A percentile compares a stretch with the other conserved stretches of the same genome.
These are phyloP conservation scores for Drosophila demipolita DNA, from an alignment of 2,888 invertebrate genomes.

Conservation along the genomic window DNA sequence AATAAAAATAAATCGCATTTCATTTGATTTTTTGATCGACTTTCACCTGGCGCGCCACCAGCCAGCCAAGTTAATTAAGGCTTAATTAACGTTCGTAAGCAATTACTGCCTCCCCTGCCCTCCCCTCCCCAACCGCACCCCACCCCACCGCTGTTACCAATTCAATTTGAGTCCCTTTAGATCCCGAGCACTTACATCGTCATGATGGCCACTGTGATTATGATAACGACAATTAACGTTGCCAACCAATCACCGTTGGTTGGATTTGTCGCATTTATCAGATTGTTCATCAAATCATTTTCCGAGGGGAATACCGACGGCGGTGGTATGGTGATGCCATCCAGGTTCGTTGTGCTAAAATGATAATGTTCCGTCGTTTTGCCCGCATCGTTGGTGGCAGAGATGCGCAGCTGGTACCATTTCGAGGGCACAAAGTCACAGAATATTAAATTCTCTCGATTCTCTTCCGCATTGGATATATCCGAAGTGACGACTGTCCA, in stretches of 20 bases:
- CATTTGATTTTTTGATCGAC: slow-evolving; percentile 28
- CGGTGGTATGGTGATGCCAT: slow-evolving; percentile 85
- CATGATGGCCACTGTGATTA: slow-evolving; percentile 83
- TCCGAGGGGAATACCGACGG: slow-evolving; percentile 83
- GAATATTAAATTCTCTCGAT: slow-evolving; percentile 85
- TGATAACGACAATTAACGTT: slow-evolving; percentile 83
- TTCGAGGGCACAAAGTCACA: slow-evolving; percentile 87
- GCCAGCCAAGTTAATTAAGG: slow-evolving; percentile 55
- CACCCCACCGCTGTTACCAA: slow-evolving; percentile 15
- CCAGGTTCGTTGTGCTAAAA: slow-evolving; percentile 87
- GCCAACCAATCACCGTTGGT: slow-evolving; percentile 84
- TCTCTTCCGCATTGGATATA: slow-evolving; percentile 85
- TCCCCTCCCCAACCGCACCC: background rate
- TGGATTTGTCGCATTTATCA: slow-evolving; percentile 83
- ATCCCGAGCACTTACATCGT: slow-evolving; percentile 81
- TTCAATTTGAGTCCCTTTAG: slow-evolving; percentile 39
- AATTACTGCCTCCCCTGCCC: slow-evolving; percentile 35
- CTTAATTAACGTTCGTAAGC: slow-evolving; percentile 66
- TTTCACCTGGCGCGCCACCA: slow-evolving; percentile 2
- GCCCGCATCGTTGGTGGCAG: slow-evolving; percentile 88
- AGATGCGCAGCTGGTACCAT: slow-evolving; percentile 87
- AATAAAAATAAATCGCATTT: slow-evolving; percentile 10
- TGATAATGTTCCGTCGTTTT: slow-evolving; percentile 88
- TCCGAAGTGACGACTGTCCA: slow-evolving; percentile 85
- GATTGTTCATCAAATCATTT: slow-evolving; percentile 84